A percentile compares a stretch with the other conserved stretches of the same genome.
Conservation (phyloP, 2,888 invertebrate genomes). For the Chymomyza amoena region DNA sequence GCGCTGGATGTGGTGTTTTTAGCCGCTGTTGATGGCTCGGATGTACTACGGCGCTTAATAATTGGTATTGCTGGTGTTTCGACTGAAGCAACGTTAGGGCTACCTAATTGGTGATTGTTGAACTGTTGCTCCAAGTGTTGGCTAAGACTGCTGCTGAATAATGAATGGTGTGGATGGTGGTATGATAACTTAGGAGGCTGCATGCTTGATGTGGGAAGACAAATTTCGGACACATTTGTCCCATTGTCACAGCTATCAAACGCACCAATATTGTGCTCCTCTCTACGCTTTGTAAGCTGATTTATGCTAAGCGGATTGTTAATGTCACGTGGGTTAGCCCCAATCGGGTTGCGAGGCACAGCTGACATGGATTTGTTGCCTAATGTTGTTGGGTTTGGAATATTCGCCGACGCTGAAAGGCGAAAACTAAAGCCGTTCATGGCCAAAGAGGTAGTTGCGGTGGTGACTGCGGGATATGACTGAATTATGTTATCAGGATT, state of each 20-base stretch:
- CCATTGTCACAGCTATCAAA: conserved; percentile 19
- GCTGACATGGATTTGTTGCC: conserved; percentile 46
- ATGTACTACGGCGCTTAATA: conserved; percentile 48
- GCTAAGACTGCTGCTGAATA: conserved; percentile 65
- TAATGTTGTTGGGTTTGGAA: conserved; percentile 37
- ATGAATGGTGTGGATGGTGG: conserved; percentile 43
- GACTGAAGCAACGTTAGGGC: conserved; percentile 22
- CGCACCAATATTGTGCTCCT: conserved; percentile 43
- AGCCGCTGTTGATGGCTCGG: conserved; percentile 41
- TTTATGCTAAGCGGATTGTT: conserved; percentile 95
- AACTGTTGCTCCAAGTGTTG: conserved; percentile 77
- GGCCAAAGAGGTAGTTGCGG: conserved; percentile 27
- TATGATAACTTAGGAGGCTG: conserved; percentile 9
- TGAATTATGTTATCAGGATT: conserved; percentile 44
- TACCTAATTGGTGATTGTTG: conserved; percentile 65
- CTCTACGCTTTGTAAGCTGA: conserved; percentile 86
- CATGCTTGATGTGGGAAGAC: neutral
- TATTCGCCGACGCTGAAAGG: conserved; percentile 7
- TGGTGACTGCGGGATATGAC: conserved; percentile 12
- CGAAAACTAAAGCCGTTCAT: conserved; percentile 33
- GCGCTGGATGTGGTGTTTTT: conserved; percentile 37
- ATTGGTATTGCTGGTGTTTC: conserved; percentile 36
- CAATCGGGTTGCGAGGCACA: conserved; percentile 86
- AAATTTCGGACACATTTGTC: neutral
- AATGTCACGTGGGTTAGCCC: conserved; percentile 93